A percentile compares a stretch with the other conserved stretches of the same genome.
Evolutionary conservation across 2,888 invertebrate species (phyloP).

Genomic region (Falcaria lacertinaria): DNA sequence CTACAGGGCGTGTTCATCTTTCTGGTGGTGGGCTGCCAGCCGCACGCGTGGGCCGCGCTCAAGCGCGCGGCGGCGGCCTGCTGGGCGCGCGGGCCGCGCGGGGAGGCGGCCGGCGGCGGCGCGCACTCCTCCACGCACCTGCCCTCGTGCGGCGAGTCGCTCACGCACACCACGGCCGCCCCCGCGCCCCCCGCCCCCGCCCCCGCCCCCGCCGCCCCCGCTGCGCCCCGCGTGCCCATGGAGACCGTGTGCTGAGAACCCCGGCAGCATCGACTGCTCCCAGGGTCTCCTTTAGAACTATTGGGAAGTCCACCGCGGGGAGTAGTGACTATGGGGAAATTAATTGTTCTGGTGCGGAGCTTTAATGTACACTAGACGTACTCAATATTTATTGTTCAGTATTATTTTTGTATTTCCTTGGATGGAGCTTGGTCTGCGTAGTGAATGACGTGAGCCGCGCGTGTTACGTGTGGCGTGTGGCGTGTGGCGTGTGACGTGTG

Average conservation of each 20-base stretch:
- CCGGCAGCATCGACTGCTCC: too few relatives aligned
- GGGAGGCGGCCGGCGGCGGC: constrained; percentile 56
- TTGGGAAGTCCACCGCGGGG: not conserved
- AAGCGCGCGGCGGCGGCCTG: constrained; percentile 53
- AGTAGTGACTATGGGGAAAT: not conserved
- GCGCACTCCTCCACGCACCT: constrained; percentile 89
- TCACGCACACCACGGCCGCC: constrained; percentile 83
- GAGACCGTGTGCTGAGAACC: constrained; percentile 80
- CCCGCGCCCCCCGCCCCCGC: constrained; percentile 73
- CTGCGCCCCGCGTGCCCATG: constrained; percentile 74
- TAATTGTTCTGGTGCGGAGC: constrained; percentile 11
- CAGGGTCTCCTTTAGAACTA: not conserved
- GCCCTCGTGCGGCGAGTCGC: constrained; percentile 89
- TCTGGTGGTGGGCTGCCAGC: constrained; percentile 93
- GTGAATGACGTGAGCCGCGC: constrained; percentile 17
- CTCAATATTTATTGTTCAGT: constrained; percentile 63
- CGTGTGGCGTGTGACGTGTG: constrained; percentile 6
- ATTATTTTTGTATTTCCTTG: constrained; percentile 65
- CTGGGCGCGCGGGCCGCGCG: constrained; percentile 81
- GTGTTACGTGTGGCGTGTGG: constrained; percentile 6
- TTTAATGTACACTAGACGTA: constrained; percentile 38
- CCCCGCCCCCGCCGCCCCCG: constrained; percentile 59
- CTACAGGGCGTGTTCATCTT: constrained; percentile 94
- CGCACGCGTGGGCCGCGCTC: constrained; percentile 82
- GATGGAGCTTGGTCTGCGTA: constrained; percentile 42